phyloP scores from a whole-genome alignment of 2,797 vertebrate genomes.

The Pachyuromys duprasi region DNA sequence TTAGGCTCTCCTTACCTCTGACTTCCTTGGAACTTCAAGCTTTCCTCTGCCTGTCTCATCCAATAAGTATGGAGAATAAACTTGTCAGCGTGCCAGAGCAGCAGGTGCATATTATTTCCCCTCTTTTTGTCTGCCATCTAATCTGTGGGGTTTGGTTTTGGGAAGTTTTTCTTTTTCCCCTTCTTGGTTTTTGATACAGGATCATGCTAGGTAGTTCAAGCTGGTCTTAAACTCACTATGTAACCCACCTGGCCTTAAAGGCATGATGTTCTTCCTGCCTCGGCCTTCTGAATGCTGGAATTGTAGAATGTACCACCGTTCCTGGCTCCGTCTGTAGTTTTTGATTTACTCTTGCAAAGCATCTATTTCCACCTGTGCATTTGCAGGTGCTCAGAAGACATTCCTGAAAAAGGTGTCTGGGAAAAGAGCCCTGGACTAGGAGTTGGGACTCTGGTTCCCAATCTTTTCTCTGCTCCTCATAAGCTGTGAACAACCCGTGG shows the following conservation, averaged over 20 bases:
- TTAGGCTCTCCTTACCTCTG: neutral
- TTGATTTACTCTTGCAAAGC: neutral
- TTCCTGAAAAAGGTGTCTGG: neutral
- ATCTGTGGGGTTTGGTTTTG: neutral
- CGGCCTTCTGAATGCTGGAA: neutral
- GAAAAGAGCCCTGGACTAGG: conserved; percentile 51
- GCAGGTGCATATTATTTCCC: neutral
- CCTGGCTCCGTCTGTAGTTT: neutral
- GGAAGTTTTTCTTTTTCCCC: neutral
- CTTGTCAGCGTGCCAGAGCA: neutral
- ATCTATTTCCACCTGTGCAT: neutral
- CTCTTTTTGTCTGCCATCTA: neutral
- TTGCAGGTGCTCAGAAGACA: neutral
- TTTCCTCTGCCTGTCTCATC: neutral
- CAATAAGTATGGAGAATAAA: neutral
- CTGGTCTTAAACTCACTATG: neutral
- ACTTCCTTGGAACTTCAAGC: neutral
- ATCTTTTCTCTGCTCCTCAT: neutral
- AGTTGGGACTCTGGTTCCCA: conserved; percentile 44
- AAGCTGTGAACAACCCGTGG: neutral
- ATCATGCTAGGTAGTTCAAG: neutral
- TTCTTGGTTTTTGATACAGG: neutral
- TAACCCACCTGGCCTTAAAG: neutral
- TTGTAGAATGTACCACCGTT: too few species aligned
- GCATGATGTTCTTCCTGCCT: neutral